A percentile compares a stretch with the other conserved stretches of the same genome.
These are phyloP conservation scores for Lamprologus ornatipinnis DNA, from an alignment of 2,113 vertebrate species.

Conservation along the genomic window DNA sequence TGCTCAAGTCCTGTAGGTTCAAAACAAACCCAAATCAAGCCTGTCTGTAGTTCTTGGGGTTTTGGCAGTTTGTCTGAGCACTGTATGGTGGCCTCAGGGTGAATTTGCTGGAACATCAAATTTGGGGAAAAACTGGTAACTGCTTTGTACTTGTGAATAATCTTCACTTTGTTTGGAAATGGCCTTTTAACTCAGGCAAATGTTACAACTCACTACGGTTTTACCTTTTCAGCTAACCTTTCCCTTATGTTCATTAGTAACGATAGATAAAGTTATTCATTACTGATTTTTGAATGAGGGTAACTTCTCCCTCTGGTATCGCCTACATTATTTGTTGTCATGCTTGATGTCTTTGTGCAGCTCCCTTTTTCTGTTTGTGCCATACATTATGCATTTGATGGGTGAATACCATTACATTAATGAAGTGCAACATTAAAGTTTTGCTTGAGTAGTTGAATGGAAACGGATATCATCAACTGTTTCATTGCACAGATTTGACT, in stretches of 20 bases:
- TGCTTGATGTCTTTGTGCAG: not conserved
- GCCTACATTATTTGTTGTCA: not conserved
- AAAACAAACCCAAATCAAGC: not conserved
- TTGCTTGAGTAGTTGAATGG: not conserved
- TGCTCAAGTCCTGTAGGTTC: not conserved
- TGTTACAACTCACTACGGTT: not conserved
- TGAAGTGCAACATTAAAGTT: not conserved
- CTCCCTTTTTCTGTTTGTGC: not conserved
- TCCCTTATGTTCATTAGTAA: not conserved
- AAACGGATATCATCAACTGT: not conserved
- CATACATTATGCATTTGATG: not conserved
- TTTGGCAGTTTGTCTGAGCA: not conserved
- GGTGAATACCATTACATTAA: not conserved
- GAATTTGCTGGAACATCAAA: not conserved
- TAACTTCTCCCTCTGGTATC: not conserved
- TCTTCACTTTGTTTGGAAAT: not conserved
- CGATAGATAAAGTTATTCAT: accelerated
- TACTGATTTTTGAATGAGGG: not conserved
- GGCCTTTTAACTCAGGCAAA: not conserved
- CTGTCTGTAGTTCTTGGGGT: not conserved
- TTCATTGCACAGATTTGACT: not conserved
- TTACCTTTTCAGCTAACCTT: not conserved
- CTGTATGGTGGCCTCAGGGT: not conserved
- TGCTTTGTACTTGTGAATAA: not conserved
- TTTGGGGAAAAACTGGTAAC: not conserved